These are phyloP conservation scores for Actias luna DNA, from an alignment of 2,888 invertebrate genomes.

Conservation along the genomic window DNA sequence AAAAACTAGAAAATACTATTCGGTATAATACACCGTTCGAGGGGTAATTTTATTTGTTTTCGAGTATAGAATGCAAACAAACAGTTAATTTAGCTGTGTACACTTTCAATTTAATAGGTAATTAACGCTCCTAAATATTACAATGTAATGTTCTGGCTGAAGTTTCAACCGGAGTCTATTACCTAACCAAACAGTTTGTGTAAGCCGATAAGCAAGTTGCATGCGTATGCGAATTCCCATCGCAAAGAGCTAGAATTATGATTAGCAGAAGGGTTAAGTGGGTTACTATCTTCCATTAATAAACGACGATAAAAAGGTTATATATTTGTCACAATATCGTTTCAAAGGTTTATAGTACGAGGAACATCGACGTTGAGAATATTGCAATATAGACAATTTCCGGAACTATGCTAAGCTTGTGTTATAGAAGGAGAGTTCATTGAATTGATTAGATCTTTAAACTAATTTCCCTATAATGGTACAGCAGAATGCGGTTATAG, in stretches of 20 bases:
- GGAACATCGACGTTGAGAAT: not conserved
- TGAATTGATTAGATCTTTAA: not conserved
- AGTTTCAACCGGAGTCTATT: slow-evolving; percentile 46
- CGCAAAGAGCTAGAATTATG: slow-evolving; percentile 38
- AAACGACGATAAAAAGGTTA: slow-evolving; percentile 4
- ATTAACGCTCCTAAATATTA: slow-evolving; percentile 60
- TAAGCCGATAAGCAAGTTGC: slow-evolving; percentile 66
- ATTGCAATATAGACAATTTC: not conserved
- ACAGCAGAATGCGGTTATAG: no score
- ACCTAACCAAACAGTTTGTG: slow-evolving; percentile 76
- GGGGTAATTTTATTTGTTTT: slow-evolving; percentile 34
- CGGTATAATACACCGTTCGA: slow-evolving; percentile 17
- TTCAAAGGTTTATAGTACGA: not conserved
- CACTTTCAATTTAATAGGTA: slow-evolving; percentile 63
- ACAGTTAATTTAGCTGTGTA: slow-evolving; percentile 60
- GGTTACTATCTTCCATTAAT: slow-evolving; percentile 26
- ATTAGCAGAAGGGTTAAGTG: slow-evolving; percentile 32
- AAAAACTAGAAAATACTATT: not conserved
- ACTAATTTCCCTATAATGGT: no score
- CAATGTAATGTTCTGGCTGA: slow-evolving; percentile 39
- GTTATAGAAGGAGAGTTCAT: not conserved
- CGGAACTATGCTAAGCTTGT: not conserved
- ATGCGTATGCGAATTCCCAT: slow-evolving; percentile 46
- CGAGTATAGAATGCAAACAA: slow-evolving; percentile 48
- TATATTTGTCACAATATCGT: not conserved